These are phyloP conservation scores for Megathymus violae DNA, from an alignment of 1,140 invertebrate species.

Conservation along the genomic window DNA sequence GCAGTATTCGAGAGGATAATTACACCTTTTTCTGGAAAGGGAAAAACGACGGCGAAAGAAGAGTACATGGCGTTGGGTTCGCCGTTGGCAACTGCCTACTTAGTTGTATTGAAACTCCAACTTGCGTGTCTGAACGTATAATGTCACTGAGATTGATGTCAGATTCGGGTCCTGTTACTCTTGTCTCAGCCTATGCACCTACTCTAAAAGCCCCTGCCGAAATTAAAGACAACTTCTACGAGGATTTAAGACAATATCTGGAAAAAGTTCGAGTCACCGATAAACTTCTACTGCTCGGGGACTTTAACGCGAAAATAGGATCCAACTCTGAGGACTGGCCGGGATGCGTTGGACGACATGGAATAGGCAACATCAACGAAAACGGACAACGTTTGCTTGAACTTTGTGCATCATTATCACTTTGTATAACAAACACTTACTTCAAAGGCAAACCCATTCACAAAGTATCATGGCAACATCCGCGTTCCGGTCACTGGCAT, in stretches of 20 bases:
- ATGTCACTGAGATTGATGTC: neutral
- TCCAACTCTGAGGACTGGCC: neutral
- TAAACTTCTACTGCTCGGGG: neutral
- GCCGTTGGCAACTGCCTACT: slow-evolving; percentile 4
- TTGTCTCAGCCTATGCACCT: no score
- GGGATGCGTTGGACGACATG: neutral
- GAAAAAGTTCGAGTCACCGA: no score
- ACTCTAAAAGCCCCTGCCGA: no score
- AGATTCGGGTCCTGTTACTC: no score
- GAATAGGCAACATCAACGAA: slow-evolving; percentile 1
- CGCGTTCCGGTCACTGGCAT: slow-evolving; percentile 38
- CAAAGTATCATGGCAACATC: slow-evolving; percentile 43
- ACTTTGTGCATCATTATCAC: slow-evolving; percentile 11
- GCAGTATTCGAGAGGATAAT: slow-evolving; percentile 28
- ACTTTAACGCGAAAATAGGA: slow-evolving; percentile 21
- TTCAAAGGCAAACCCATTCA: slow-evolving; percentile 26
- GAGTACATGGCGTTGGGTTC: slow-evolving; percentile 31
- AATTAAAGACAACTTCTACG: no score
- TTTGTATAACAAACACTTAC: slow-evolving; percentile 35
- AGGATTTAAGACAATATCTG: no score
- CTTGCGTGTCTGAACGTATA: neutral
- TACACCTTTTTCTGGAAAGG: slow-evolving; percentile 41
- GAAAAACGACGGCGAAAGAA: slow-evolving; percentile 1
- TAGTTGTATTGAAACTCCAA: slow-evolving; percentile 7
- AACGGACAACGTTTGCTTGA: slow-evolving; percentile 35